A percentile compares a stretch with the other conserved stretches of the same genome.
Conservation (phyloP, 2,888 invertebrate genomes). For the Periphyllus acericola region DNA sequence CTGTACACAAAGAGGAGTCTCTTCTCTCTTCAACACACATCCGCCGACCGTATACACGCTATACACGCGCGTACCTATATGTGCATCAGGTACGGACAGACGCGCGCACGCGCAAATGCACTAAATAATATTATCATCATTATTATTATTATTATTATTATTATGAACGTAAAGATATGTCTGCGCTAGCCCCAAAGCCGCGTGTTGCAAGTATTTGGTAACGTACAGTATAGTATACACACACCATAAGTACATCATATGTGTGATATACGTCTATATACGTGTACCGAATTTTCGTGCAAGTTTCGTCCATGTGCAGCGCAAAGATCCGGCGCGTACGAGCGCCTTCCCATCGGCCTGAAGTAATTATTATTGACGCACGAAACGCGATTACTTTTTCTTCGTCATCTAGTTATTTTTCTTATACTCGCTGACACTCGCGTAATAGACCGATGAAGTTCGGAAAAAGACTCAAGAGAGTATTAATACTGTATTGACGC, state of each 20-base stretch:
- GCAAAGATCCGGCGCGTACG: no score
- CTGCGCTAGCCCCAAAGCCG: neutral
- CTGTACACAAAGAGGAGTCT: slow-evolving; percentile 28
- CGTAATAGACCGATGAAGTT: neutral
- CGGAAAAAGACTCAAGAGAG: neutral
- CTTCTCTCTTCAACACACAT: neutral
- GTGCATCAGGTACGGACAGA: neutral
- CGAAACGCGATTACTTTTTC: neutral
- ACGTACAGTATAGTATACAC: no score
- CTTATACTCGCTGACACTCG: no score
- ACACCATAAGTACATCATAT: no score
- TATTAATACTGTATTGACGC: neutral
- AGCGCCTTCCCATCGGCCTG: neutral
- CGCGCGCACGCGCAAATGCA: neutral
- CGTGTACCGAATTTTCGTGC: neutral
- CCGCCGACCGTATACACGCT: neutral
- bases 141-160: no score
- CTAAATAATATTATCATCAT: no score
- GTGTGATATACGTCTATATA: no score
- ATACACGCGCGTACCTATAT: neutral
- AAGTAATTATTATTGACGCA: neutral
- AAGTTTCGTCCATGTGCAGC: no score
- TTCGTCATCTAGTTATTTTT: no score
- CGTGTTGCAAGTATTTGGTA: no score
- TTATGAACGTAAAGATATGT: neutral